Evolutionary conservation across 2,113 vertebrate species (phyloP), one percentile per base, ranked within the genome.

Genomic region (Pelmatolapia mariae): DNA sequence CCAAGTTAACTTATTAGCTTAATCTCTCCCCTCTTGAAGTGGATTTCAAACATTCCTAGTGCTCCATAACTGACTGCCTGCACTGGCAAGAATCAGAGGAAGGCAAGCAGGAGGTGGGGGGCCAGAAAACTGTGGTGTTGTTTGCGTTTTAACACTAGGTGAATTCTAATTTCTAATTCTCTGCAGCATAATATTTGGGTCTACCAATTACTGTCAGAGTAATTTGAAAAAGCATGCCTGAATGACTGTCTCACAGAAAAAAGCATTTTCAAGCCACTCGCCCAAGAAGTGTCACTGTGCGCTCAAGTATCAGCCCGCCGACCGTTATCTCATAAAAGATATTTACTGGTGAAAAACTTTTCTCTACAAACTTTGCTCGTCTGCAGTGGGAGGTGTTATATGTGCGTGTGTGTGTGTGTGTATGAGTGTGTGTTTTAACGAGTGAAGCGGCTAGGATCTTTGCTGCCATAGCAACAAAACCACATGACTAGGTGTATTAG

Each of bases 401-500:
- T 47, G 40, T 26, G 22, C 33, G 50, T 76, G 63, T 68, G 47
- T 81, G 78, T 71, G 22, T 83, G 59, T 63, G 54, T 82, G 54
- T 79, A 8, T 86, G 76, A 26, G 86, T 78, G 59, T 88, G 83
- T 89, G 97, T 96, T 97, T 97, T 97, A 96, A 97, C 95, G 95
- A 95, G 96, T 92, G 89, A 95, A 97, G 97, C 95, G 96, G 97
- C 97, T 97, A 97, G 97, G 97, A 97, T 97, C 97, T 96, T 95
- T 94, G 97, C 97, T 98, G 86, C 98, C 96, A 98, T 99, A 97
- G 98, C 93, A 98, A 98, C 98, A 90, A 93, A 66, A 97, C 97
- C 98, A 99, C 98, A 98, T 98, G 98, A 98, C 97, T 96, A 97
- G 97, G 97, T 98, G 97, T 98, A 98, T 98, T 98, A 97, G 97